These are phyloP conservation scores for Lepisosteus oculatus DNA, from an alignment of 2,113 vertebrate species.

Conservation along the genomic window DNA sequence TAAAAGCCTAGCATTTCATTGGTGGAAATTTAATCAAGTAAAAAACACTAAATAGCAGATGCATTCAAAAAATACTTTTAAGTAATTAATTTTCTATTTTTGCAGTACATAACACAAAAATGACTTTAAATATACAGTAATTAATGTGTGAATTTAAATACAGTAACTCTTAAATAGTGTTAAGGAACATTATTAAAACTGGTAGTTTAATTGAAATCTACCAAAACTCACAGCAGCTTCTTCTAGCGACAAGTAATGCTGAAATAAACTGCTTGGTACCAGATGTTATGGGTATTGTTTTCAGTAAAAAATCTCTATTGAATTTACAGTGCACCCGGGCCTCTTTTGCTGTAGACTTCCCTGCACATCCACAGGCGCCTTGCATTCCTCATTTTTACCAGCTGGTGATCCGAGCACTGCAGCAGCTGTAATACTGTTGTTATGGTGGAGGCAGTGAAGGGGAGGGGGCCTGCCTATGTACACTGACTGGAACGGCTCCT, in stretches of 20 bases:
- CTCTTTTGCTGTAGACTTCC: constrained; percentile 9
- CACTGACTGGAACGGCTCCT: constrained; percentile 2
- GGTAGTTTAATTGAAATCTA: neutral
- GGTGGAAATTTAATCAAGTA: no score
- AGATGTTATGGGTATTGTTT: constrained; percentile 41
- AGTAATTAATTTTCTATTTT: no score
- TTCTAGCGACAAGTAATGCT: neutral
- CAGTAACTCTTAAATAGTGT: neutral
- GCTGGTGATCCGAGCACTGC: constrained; percentile 34
- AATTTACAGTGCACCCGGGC: constrained; percentile 31
- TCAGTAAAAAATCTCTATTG: constrained; percentile 17
- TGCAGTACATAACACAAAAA: no score
- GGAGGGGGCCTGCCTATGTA: constrained; percentile 4
- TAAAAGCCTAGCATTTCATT: no score
- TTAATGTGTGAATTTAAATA: neutral
- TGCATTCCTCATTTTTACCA: constrained; percentile 44
- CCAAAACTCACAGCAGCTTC: neutral
- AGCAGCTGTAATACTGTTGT: constrained; percentile 21
- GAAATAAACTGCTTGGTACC: constrained; percentile 10
- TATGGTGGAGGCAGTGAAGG: neutral
- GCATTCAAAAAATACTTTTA: no score
- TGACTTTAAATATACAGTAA: no score
- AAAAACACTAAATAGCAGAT: no score
- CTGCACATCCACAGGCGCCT: constrained; percentile 33
- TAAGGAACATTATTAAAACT: neutral